A percentile compares a stretch with the other conserved stretches of the same genome.
These are phyloP conservation scores for Peribatodes rhomboidaria DNA, from an alignment of 2,888 invertebrate species.

Conservation along the genomic window DNA sequence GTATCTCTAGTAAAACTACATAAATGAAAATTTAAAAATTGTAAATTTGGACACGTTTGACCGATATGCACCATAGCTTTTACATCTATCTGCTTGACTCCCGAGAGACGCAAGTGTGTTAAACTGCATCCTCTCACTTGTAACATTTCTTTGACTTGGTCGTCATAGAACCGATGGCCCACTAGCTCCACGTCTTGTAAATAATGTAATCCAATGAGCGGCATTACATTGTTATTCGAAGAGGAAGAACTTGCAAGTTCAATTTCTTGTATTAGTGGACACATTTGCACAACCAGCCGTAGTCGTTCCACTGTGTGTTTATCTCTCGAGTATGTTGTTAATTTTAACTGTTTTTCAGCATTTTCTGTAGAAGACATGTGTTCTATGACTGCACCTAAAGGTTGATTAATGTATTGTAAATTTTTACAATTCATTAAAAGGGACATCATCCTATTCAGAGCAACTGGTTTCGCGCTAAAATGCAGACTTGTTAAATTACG, in stretches of 20 bases:
- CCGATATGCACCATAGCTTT: background rate
- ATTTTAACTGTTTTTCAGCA: background rate
- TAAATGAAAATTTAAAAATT: background rate
- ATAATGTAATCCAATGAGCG: background rate
- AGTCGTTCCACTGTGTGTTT: background rate
- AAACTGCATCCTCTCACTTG: background rate
- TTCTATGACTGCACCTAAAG: background rate
- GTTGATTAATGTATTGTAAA: background rate
- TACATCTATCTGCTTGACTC: background rate
- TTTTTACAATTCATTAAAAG: background rate
- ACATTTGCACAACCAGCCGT: background rate
- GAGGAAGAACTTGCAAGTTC: too few relatives aligned
- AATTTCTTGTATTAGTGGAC: background rate
- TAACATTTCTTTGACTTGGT: background rate
- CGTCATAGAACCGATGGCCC: background rate
- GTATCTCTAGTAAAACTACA: background rate
- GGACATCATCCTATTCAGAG: background rate
- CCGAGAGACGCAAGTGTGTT: background rate
- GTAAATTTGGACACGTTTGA: background rate
- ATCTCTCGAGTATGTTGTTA: background rate
- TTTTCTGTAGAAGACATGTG: background rate
- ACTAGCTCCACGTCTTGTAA: background rate
- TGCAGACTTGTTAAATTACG: background rate
- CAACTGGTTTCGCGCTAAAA: background rate
- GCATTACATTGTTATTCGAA: background rate